phyloP scores from a whole-genome alignment of 2,888 invertebrate genomes.

The Trissolcus brochymenae region DNA sequence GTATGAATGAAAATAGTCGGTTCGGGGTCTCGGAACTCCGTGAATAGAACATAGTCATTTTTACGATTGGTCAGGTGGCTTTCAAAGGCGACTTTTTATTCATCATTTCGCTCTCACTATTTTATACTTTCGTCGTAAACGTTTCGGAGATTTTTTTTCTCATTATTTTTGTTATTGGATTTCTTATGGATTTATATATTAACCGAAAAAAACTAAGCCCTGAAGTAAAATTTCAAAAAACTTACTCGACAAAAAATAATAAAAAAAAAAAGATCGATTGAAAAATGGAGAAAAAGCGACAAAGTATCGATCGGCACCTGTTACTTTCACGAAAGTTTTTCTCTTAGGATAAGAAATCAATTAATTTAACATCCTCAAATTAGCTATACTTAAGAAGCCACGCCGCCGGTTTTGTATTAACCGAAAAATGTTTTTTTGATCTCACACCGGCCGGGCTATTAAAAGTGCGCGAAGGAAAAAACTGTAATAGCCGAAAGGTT shows the following conservation, averaged over 20 bases:
- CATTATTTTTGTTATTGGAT: not conserved
- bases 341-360: not conserved
- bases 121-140: not conserved
- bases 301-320: constrained; percentile 7
- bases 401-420: constrained; percentile 2
- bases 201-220: not conserved
- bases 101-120: too few relatives aligned
- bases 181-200: not conserved
- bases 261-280: not conserved
- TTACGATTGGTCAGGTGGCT: constrained; percentile 23
- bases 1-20: constrained; percentile 19
- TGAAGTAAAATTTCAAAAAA: not conserved
- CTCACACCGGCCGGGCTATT: not conserved
- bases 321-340: constrained; percentile 22
- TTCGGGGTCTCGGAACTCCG: not conserved
- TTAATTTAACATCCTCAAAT: constrained; percentile 3
- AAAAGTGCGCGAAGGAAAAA: constrained; percentile 9
- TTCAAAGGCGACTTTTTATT: constrained; percentile 3
- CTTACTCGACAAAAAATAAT: not conserved
- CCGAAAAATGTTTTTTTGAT: constrained; percentile 2
- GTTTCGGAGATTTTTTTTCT: not conserved
- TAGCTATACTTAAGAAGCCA: constrained; percentile 7
- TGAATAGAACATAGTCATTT: constrained; percentile 12
- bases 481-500: constrained; percentile 37
- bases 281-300: not conserved